Conservation (phyloP, 1,140 invertebrate genomes). For the Drosophila virilis region DNA sequence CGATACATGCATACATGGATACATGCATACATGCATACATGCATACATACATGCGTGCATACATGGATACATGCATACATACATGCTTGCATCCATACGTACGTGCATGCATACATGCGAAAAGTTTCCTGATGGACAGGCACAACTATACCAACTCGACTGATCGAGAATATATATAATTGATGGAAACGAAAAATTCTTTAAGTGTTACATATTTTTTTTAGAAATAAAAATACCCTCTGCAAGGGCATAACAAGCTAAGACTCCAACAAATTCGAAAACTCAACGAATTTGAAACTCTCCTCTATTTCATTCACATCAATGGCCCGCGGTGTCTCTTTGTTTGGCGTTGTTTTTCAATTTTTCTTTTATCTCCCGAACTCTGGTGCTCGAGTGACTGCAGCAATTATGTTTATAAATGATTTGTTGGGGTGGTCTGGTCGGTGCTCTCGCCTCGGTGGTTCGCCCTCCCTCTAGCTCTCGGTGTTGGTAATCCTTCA, state of each 20-base stretch:
- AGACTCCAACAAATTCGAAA: constrained; percentile 1
- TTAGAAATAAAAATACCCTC: background rate
- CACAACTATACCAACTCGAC: too few relatives aligned
- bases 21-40: too few relatives aligned
- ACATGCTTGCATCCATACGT: too few relatives aligned
- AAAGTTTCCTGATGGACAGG: too few relatives aligned
- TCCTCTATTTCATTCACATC: constrained; percentile 43
- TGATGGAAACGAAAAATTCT: too few relatives aligned
- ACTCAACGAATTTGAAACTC: constrained; percentile 24
- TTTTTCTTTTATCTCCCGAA: constrained; percentile 28
- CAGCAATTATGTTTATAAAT: constrained; percentile 76
- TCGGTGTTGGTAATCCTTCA: constrained; percentile 58
- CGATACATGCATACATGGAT: too few relatives aligned
- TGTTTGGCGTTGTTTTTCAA: constrained; percentile 40
- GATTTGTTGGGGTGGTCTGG: constrained; percentile 77
- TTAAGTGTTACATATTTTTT: too few relatives aligned
- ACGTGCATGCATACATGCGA: too few relatives aligned
- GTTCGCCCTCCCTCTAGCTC: background rate
- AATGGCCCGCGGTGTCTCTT: constrained; percentile 64
- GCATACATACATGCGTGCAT: too few relatives aligned
- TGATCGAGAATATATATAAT: too few relatives aligned
- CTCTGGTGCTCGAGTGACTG: constrained; percentile 46
- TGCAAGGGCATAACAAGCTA: background rate
- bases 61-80: too few relatives aligned
- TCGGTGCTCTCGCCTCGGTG: background rate